Evolutionary conservation across 2,113 vertebrate species (phyloP).

Genomic region (Anthoscopus minutus): DNA sequence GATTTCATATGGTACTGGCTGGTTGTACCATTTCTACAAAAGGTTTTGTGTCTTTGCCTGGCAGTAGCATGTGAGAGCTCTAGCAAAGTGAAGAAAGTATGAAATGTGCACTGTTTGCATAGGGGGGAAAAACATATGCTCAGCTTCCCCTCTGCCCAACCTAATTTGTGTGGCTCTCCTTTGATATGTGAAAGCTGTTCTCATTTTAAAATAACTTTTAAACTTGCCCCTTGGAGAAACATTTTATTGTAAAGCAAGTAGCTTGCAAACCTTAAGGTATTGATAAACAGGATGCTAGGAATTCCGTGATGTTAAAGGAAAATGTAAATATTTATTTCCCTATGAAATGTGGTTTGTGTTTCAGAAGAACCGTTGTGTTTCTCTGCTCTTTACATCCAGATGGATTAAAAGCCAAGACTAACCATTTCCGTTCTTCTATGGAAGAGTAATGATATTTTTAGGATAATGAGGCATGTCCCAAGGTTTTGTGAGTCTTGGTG

Average conservation of each 20-base stretch:
- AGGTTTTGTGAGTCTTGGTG: neutral
- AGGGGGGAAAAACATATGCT: neutral
- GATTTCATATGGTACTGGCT: neutral
- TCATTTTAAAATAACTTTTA: neutral
- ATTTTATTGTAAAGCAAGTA: neutral
- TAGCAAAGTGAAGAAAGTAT: neutral
- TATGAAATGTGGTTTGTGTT: neutral
- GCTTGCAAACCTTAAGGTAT: neutral
- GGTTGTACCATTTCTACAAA: neutral
- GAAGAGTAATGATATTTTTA: neutral
- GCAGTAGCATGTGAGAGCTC: neutral
- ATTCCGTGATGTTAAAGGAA: neutral
- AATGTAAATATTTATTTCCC: conserved; percentile 34
- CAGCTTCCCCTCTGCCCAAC: neutral
- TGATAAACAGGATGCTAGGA: conserved; percentile 30
- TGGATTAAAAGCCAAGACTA: neutral
- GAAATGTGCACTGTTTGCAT: neutral
- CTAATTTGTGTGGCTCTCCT: neutral
- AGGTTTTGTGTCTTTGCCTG: neutral
- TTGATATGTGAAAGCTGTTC: neutral
- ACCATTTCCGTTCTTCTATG: neutral
- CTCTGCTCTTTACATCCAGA: neutral
- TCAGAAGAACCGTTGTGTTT: neutral
- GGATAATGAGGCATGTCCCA: neutral
- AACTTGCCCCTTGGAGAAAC: neutral